Percentiles rank a stretch among this genome's conserved stretches.
Conservation (phyloP, 2,113 vertebrate genomes). For the Hystrix cristata region DNA sequence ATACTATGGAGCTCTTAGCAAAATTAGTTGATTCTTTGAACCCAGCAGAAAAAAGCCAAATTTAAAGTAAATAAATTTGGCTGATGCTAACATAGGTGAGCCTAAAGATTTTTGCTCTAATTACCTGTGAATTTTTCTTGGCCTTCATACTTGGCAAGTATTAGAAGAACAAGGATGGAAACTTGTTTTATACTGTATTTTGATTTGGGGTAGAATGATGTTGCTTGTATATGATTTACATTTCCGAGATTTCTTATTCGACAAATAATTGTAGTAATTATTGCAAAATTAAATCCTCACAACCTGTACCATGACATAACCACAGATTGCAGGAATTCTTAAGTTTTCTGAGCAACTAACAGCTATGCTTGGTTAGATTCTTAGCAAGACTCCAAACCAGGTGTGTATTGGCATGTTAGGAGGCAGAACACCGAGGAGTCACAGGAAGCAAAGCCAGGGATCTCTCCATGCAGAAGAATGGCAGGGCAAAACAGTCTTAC, state of each 20-base stretch:
- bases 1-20: neutral
- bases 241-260: constrained; percentile 29
- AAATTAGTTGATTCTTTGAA: constrained; percentile 5
- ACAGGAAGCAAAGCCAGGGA: neutral
- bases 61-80: constrained; percentile 33
- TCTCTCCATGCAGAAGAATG: neutral
- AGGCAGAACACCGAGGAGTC: neutral
- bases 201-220: neutral
- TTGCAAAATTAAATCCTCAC: constrained; percentile 26
- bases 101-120: neutral
- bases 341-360: neutral
- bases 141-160: neutral
- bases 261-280: neutral
- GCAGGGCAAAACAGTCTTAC: neutral
- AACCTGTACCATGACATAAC: neutral
- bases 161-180: neutral
- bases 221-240: neutral
- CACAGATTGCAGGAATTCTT: neutral
- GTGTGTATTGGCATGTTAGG: neutral
- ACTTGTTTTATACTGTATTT: neutral
- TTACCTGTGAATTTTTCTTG: constrained; percentile 6
- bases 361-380: neutral
- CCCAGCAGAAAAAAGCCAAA: neutral
- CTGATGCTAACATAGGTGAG: neutral
- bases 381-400: neutral